Conservation (phyloP, 1,140 invertebrate species). For the Meteorus sp. region DNA sequence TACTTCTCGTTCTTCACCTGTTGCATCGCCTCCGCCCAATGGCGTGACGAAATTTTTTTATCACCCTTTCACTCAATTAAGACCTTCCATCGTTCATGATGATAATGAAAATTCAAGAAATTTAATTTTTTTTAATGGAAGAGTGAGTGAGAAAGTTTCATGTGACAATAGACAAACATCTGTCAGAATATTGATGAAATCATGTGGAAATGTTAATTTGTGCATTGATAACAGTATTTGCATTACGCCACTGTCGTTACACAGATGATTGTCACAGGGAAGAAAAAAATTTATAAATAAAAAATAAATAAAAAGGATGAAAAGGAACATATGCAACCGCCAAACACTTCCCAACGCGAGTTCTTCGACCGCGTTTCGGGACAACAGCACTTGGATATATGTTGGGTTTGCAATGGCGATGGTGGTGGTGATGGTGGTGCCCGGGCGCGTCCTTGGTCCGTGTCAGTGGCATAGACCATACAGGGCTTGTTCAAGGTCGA, state of each 20-base stretch:
- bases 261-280: no score
- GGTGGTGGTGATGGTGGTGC: constrained; percentile 26
- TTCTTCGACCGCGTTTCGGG: constrained; percentile 58
- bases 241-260: constrained; percentile 28
- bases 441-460: constrained; percentile 57
- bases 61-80: not conserved
- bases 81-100: no score
- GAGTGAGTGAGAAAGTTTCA: no score
- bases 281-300: no score
- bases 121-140: no score
- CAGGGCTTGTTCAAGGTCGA: constrained; percentile 59
- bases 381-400: constrained; percentile 41
- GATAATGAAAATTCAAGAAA: no score
- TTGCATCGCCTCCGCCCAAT: no score
- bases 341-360: constrained; percentile 34
- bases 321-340: constrained; percentile 9
- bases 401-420: not conserved
- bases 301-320: constrained; percentile 15
- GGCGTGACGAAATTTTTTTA: no score
- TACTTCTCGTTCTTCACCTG: no score
- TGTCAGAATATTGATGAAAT: not conserved
- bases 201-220: not conserved
- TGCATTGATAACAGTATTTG: no score
- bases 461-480: constrained; percentile 61
- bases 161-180: not conserved